Base-by-base conservation (phyloP, 2,888 invertebrate species). In the Yponomeuta cagnagella region DNA sequence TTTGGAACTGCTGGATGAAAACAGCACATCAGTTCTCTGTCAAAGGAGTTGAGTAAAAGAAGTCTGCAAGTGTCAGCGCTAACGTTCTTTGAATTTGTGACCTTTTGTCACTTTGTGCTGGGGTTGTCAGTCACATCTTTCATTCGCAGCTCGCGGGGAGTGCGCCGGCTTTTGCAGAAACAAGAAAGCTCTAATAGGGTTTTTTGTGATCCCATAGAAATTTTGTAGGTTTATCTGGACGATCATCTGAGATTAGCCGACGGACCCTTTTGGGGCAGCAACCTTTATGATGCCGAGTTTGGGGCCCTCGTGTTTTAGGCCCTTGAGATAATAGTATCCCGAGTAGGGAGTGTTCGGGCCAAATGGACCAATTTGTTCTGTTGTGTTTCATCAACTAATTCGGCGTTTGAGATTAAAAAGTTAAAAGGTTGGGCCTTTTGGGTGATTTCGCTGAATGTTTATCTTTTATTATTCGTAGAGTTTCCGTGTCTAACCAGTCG, bases 1-100 rank as follows among this genome's bases (percentile, higher is more conserved):
- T 43, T 43, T 6, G 9, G 43, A 43, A 43, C 43, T 6, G 43
- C 43, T 6, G 9, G 43, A 43, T 43, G 43, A n/a, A 63, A 70
- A 70, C 23, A 43, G 70, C 65, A 48, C 69, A 70, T 65, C 65
- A 64, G 48, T 70, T 70, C 63, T 48, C 65, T 63, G 63, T 48
- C 70, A 72, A 72, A 68, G 69, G 72, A 70, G 72, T 70, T 31
- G 68, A 70, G 72, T 30, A 65, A 81, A 80, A 79, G 78, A 80
- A 81, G 79, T 80, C 80, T 79, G 79, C 78, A 80, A 82, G 78
- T 79, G 82, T 82, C 81, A 82, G 80, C 79, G 76, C 75, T 77
- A 77, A 80, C 82, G 79, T 81, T 82, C 79, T 81, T 82, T 76
- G 74, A 73, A 74, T 73, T 78, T 63, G 76, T 77, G 76, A 77